Evolutionary conservation across 2,888 invertebrate genomes (phyloP), one percentile per base, ranked within the genome.

Genomic region (Eupithecia inturbata): DNA sequence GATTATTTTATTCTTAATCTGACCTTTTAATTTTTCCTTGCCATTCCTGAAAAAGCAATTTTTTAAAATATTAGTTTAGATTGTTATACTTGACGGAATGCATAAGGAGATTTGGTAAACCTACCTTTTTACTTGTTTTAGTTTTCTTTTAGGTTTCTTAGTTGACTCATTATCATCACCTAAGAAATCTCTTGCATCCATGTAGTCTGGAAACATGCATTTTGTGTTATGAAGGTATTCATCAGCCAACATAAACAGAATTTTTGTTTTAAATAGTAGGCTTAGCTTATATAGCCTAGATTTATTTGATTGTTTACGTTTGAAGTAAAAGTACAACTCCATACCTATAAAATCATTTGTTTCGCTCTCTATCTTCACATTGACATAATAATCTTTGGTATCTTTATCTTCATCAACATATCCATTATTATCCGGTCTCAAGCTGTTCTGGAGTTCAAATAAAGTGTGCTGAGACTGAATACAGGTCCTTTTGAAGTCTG

Each of bases 401-500:
- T 70, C 70, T 6, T 45, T 57, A 68, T 49, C 60, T 62, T 28
- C 71, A 57, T 57, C 63, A 19, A 33, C 28, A 66, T 72, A 67
- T 68, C 12, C 70, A 1, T 78, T 73, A 19, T 77, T 33, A 73
- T 84, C 80, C 63, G 78, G 63, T 77, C 82, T 84, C 10, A 85
- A 76, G 71, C 77, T 78, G 9, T 80, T 81, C 66, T 82, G 83
- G 6, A 83, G 79, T 22, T 80, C 76, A 14, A 86, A 72, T 19
- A 93, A 81, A 49, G 86, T 85, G 45, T 88, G 87, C 72, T 92
- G 89, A 16, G 94, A 91, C 68, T 89, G 83, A 36, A 94, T 84
- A 73, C 93, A 95, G 53, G 84, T 88, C 62, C 82, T 87, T 84
- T 95, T 95, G 77, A 95, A 95, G 72, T 88, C 84, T 0, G 87